Evolutionary conservation across 2,113 vertebrate genomes (phyloP).

Genomic region (Phalacrocorax carbo): DNA sequence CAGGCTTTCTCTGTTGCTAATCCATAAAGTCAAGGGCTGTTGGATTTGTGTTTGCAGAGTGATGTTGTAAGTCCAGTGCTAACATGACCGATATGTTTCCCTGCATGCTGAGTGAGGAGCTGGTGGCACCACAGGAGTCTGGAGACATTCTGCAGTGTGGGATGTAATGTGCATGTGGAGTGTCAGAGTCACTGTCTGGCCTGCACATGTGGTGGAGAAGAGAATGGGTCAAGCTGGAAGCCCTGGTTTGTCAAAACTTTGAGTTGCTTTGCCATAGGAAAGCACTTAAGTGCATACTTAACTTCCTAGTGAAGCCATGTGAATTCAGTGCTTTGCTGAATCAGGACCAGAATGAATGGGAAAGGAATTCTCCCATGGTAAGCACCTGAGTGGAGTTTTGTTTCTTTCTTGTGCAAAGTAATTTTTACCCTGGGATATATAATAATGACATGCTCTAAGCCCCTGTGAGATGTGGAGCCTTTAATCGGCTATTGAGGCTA

Average conservation of each 20-base stretch:
- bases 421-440: no score
- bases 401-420: no score
- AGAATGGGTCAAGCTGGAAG: neutral
- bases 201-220: neutral
- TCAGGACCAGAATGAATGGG: neutral
- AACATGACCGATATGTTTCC: no score
- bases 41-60: no score
- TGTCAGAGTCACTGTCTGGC: neutral
- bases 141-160: neutral
- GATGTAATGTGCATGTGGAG: accelerated
- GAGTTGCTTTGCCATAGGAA: neutral
- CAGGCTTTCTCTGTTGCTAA: no score
- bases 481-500: neutral
- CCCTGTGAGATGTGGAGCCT: neutral
- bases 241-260: neutral
- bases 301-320: neutral
- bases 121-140: no score
- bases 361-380: no score
- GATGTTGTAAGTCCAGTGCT: no score
- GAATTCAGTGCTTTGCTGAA: neutral
- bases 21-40: no score
- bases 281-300: neutral
- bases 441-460: neutral
- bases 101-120: no score
- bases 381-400: no score